Evolutionary conservation across 2,888 invertebrate genomes (phyloP).

Genomic region (Drosophila incognita): DNA sequence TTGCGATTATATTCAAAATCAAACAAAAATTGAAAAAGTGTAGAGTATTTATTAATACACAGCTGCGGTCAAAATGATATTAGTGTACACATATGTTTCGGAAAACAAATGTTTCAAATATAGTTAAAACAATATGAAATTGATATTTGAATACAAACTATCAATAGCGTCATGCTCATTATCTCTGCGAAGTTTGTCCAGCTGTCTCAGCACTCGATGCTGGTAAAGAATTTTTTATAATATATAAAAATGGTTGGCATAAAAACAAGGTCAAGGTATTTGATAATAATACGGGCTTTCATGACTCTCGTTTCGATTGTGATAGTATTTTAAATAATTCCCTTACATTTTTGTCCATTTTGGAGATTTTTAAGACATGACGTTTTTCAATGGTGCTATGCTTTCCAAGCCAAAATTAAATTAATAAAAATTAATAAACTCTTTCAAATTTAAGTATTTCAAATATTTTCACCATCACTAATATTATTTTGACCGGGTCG

Average conservation of each 20-base stretch:
- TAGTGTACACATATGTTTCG: background rate
- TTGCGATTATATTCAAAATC: background rate
- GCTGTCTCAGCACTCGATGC: background rate
- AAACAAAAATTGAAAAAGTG: background rate
- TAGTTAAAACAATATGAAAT: background rate
- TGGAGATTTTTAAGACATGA: background rate
- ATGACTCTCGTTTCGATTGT: background rate
- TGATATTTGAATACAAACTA: background rate
- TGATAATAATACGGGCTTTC: background rate
- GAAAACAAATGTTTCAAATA: background rate
- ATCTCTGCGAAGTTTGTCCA: background rate
- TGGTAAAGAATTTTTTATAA: background rate
- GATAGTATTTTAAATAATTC: background rate
- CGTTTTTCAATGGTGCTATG: background rate
- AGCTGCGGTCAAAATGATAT: background rate
- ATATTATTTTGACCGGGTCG: background rate
- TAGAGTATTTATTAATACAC: background rate
- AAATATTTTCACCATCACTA: background rate
- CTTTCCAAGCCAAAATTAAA: background rate
- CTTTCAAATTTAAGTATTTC: background rate
- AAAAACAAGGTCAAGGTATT: background rate
- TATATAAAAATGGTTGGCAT: background rate
- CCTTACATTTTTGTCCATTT: too few species aligned
- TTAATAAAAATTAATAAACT: background rate
- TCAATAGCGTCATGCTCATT: background rate